Conservation (phyloP, 1,140 invertebrate genomes). For the Odontomachus brunneus region DNA sequence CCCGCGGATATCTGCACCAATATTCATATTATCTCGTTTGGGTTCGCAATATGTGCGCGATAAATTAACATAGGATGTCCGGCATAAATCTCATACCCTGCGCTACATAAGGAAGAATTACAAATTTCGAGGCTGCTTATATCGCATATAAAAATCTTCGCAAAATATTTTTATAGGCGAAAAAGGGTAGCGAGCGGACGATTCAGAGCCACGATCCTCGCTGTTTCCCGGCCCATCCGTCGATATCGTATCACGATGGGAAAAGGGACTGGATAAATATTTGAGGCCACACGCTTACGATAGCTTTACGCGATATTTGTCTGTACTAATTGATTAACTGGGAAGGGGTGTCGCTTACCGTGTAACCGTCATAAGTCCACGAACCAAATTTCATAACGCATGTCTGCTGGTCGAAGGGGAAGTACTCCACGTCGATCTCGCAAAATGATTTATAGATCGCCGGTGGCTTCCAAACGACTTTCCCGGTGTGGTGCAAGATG, state of each 20-base stretch:
- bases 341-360: conserved; percentile 87
- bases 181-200: not conserved
- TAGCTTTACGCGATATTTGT: too few species aligned
- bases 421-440: conserved; percentile 98
- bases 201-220: too few species aligned
- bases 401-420: conserved; percentile 98
- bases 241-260: too few species aligned
- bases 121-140: not conserved
- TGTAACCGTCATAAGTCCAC: conserved; percentile 96
- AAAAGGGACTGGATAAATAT: too few species aligned
- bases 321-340: too few species aligned
- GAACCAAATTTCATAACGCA: conserved; percentile 99
- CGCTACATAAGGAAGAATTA: not conserved
- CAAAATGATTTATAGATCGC: conserved; percentile 99
- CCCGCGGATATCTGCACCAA: not conserved
- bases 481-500: conserved; percentile 95
- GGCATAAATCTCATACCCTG: not conserved
- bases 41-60: not conserved
- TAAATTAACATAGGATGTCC: conserved; percentile 29
- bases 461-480: conserved; percentile 98
- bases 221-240: too few species aligned
- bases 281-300: too few species aligned
- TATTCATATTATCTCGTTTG: conserved; percentile 1
- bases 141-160: not conserved
- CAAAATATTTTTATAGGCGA: not conserved